Evolutionary conservation across 2,113 vertebrate genomes (phyloP), one percentile per base, ranked within the genome.

Genomic region (Lichenostomus cassidix): DNA sequence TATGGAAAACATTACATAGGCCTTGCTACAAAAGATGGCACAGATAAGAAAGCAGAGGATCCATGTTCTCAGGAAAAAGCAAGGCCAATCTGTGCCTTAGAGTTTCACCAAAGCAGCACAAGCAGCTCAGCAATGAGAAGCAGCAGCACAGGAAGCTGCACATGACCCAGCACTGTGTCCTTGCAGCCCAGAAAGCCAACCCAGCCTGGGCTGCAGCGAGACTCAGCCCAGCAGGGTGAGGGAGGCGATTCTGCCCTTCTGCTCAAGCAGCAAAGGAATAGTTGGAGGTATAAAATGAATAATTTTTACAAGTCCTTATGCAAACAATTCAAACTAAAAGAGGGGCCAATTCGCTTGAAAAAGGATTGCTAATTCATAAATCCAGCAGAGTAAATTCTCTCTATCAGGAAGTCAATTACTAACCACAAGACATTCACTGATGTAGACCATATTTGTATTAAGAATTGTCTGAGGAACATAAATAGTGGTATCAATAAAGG

Each of bases 221-320:
- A 2, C 37, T 20, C 0, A 0, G 49, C 27, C 50, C 60, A 67
- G 37, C 37, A 29, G 53, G 37, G 15, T 2, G 7, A 41, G 53
- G 24, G 53, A 39, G 29, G 16, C 12, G 39, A 53, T 47, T 46
- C 69, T 68, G 69, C n/a, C n/a, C 17, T 60, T 42, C 47, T 27
- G 12, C 18, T 11, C 41, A 12, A 68, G n/a, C 35, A 39, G 24
- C 1, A 31, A n/a, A 87, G n/a, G 27, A 1, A 7, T 7, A 47
- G 22, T 20, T 47, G 21, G 19, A 65, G 31, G 5, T 59, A 55
- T 17, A 29, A 2, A 88, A 49, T 0, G 10, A 63, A 56, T 12
- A 33, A 64, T 33, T 62, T 62, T 11, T 11, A 10, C 71, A 71
- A 44, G 11, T 42, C 25, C 6, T 64, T 49, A 56, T 1, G 3